Evolutionary conservation across 1,140 invertebrate species (phyloP).

Genomic region (Philopotamus ludificatus): DNA sequence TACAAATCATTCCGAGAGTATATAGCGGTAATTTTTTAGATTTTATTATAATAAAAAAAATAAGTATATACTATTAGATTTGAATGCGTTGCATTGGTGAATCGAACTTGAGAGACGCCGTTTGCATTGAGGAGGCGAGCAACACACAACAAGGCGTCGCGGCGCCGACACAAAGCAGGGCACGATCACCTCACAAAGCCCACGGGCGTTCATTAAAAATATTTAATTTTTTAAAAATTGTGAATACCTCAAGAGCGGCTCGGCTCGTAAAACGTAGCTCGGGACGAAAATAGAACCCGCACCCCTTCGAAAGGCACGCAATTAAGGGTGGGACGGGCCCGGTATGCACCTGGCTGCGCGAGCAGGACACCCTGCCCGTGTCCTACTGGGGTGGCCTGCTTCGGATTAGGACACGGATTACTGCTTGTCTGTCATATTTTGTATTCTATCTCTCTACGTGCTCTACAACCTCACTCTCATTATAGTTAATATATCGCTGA

Average conservation of each 20-base stretch:
- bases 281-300: slow-evolving; percentile 14
- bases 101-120: too few species aligned
- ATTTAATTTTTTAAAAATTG: slow-evolving; percentile 18
- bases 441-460: neutral
- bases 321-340: neutral
- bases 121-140: too few species aligned
- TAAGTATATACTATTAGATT: too few species aligned
- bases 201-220: slow-evolving; percentile 16
- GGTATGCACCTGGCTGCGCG: slow-evolving; percentile 10
- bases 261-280: slow-evolving; percentile 8
- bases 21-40: too few species aligned
- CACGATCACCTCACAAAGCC: neutral
- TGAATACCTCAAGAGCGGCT: neutral
- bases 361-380: neutral
- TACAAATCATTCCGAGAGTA: too few species aligned
- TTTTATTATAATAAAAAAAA: too few species aligned
- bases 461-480: too few species aligned
- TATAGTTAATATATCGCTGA: too few species aligned
- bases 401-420: neutral
- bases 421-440: neutral
- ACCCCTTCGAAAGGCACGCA: slow-evolving; percentile 12
- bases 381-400: neutral
- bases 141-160: too few species aligned
- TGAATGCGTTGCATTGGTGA: too few species aligned
- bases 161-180: neutral